phyloP scores from a whole-genome alignment of 2,113 vertebrate species.

The Cyanoliseus patagonus region DNA sequence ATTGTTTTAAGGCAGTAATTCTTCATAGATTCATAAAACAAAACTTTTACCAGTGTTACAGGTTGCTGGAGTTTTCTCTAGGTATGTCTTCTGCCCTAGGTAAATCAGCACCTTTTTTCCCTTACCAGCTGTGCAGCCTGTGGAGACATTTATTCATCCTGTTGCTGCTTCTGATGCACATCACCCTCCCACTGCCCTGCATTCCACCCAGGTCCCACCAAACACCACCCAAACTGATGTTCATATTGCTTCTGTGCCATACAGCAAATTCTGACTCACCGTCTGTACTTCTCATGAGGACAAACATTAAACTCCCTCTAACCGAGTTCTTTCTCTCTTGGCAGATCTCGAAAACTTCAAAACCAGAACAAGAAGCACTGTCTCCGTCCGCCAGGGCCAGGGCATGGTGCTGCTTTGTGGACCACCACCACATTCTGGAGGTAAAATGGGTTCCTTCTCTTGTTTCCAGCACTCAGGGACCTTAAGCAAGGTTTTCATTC shows the following conservation, averaged over 20 bases:
- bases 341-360: constrained; percentile 96
- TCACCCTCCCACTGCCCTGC: accelerated
- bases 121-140: neutral
- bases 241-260: neutral
- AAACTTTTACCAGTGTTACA: neutral
- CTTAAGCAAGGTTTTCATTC: neutral
- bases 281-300: neutral
- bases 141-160: neutral
- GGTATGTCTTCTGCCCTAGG: neutral
- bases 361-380: constrained; percentile 87
- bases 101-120: neutral
- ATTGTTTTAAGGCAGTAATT: neutral
- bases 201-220: neutral
- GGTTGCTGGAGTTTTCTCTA: neutral
- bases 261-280: neutral
- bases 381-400: constrained; percentile 93
- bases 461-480: accelerated
- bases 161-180: neutral
- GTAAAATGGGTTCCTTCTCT: constrained; percentile 62
- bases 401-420: constrained; percentile 96
- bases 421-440: constrained; percentile 92
- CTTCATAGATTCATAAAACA: neutral
- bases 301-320: neutral
- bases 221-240: neutral
- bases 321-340: constrained; percentile 36